These are phyloP conservation scores for Phylloscopus whistleri DNA, from an alignment of 2,113 vertebrate species.

Conservation along the genomic window DNA sequence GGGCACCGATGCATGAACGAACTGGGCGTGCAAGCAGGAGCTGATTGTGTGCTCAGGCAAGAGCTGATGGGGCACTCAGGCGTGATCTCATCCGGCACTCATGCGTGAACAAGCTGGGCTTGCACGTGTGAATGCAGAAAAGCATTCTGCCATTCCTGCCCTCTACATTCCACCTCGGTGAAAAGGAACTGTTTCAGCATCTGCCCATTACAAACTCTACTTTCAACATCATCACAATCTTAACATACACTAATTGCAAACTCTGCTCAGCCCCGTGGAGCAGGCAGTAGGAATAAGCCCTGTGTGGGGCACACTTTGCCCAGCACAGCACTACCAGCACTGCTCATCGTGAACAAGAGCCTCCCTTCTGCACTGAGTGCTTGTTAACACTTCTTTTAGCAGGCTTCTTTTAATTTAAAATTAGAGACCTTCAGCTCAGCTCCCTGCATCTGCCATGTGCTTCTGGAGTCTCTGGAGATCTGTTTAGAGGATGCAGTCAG, in stretches of 20 bases:
- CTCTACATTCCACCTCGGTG: neutral
- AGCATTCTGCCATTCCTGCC: neutral
- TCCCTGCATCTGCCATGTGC: neutral
- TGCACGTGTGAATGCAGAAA: neutral
- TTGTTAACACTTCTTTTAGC: neutral
- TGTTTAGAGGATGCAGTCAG: neutral
- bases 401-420: neutral
- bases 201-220: neutral
- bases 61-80: neutral
- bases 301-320: neutral
- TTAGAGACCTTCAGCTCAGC: neutral
- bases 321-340: neutral
- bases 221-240: neutral
- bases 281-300: neutral
- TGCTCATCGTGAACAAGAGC: neutral
- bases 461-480: neutral
- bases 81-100: neutral
- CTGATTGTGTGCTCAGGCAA: neutral
- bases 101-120: neutral
- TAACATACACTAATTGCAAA: no score
- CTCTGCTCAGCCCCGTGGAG: no score
- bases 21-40: neutral
- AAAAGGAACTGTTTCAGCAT: neutral
- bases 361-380: accelerated
- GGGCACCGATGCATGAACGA: constrained; percentile 13